These are phyloP conservation scores for Armadillidium nasatum DNA, from an alignment of 1,140 invertebrate genomes.

Conservation along the genomic window DNA sequence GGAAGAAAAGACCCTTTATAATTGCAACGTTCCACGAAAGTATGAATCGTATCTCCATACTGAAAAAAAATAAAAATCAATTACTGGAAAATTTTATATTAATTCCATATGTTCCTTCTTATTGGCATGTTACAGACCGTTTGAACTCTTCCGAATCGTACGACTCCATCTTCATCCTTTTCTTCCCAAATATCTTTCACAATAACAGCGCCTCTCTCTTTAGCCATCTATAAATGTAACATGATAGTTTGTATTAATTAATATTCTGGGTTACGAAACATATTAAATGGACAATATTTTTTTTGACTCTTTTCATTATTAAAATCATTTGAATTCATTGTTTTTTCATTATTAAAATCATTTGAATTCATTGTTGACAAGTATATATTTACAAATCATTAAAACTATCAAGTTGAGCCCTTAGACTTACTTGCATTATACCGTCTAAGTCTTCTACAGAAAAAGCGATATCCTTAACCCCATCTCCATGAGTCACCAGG, in stretches of 20 bases:
- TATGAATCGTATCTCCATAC: constrained; percentile 96
- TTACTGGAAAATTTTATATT: too few species aligned
- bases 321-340: too few species aligned
- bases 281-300: too few species aligned
- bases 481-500: constrained; percentile 86
- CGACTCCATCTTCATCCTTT: constrained; percentile 73
- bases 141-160: constrained; percentile 81
- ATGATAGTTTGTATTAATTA: too few species aligned
- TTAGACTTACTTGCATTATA: constrained; percentile 63
- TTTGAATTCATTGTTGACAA: too few species aligned
- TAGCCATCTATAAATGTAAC: constrained; percentile 63
- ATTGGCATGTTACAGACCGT: constrained; percentile 59
- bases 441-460: constrained; percentile 86
- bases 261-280: too few species aligned
- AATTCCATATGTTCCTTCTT: background rate
- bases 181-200: constrained; percentile 86
- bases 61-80: constrained; percentile 51
- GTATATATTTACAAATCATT: too few species aligned
- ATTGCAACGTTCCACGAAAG: constrained; percentile 79
- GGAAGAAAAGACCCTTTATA: constrained; percentile 89
- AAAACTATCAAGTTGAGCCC: too few species aligned
- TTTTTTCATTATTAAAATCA: too few species aligned
- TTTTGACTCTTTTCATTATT: too few species aligned
- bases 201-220: constrained; percentile 75
- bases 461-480: constrained; percentile 94